Evolutionary conservation across 2,113 vertebrate genomes (phyloP), one percentile per base, ranked within the genome.

Genomic region (Vanacampus margaritifer): DNA sequence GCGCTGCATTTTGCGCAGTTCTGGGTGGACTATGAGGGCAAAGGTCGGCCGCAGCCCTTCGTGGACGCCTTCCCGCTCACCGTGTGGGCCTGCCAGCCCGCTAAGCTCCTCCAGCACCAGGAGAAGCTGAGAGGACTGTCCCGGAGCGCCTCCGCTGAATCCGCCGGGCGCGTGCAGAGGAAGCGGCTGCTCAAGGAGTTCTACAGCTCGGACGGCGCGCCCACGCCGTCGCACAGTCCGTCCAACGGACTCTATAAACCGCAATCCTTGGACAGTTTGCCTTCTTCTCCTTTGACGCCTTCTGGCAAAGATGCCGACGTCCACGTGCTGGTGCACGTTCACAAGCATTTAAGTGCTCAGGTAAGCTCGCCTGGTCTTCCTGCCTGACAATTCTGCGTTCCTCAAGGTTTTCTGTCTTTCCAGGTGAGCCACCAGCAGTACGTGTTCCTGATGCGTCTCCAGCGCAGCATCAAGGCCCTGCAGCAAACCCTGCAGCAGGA

Each of bases 21-120:
- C 89, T 99, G 97, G 97, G 89, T 98, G 74, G 97, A 99, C 89
- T 99, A 94, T 0, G 97, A 99, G 86, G 95, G 94, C 2, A 95
- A 84, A 32, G 95, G 95, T 11, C 86, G 97, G 6, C 97, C 96
- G 0, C 2, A 98, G 81, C 94, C 90, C 39, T 99, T 97, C 64
- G 92, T 99, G 57, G 97, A 99, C 78, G 94, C 97, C 10, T 98
- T 99, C 70, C 97, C 97, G 0, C 92, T 99, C 61, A 94, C 95
- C 0, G 24, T 97, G 78, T 99, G 97, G 97, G 93, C 95, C 23
- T 95, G 95, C 84, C 94, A 96, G 82, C 96, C 97, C 0, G 73
- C 87, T 3, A 93, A 92, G 75, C 94, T 94, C 11, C 74, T 93
- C 46, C 90, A 92, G 68, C 91, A 93, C 64, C 93, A 94, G 67